Conservation (phyloP, 1,140 invertebrate genomes). For the Psix sp. region DNA sequence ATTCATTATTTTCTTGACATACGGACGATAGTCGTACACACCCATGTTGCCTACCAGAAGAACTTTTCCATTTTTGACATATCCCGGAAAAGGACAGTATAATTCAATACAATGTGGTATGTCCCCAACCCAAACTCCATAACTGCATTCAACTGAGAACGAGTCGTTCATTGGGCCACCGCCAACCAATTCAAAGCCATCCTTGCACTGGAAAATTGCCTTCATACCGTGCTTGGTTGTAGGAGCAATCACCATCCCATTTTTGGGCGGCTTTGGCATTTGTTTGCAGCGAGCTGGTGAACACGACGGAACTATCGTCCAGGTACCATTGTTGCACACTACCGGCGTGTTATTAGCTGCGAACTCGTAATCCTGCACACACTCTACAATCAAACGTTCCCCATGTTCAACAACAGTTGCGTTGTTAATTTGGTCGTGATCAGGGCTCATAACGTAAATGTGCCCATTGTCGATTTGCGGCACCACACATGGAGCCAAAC, state of each 20-base stretch:
- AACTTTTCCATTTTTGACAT: slow-evolving; percentile 93
- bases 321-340: slow-evolving; percentile 96
- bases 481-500: slow-evolving; percentile 93
- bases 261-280: slow-evolving; percentile 90
- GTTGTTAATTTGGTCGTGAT: slow-evolving; percentile 72
- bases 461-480: slow-evolving; percentile 91
- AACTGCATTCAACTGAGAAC: slow-evolving; percentile 87
- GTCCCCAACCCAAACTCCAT: slow-evolving; percentile 94
- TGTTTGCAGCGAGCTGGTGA: slow-evolving; percentile 92
- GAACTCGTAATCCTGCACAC: slow-evolving; percentile 92
- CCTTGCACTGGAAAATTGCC: slow-evolving; percentile 93
- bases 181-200: slow-evolving; percentile 87
- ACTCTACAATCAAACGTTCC: slow-evolving; percentile 88
- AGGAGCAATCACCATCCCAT: slow-evolving; percentile 96
- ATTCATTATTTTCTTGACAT: slow-evolving; percentile 92
- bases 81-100: slow-evolving; percentile 95
- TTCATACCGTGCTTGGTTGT: slow-evolving; percentile 97
- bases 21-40: slow-evolving; percentile 96
- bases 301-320: slow-evolving; percentile 94
- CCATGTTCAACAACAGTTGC: slow-evolving; percentile 88
- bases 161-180: slow-evolving; percentile 79
- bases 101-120: slow-evolving; percentile 92
- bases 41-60: slow-evolving; percentile 97
- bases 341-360: slow-evolving; percentile 84
- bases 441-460: slow-evolving; percentile 79